These are phyloP conservation scores for Clunio marinus DNA, from an alignment of 2,888 invertebrate genomes.

Conservation along the genomic window DNA sequence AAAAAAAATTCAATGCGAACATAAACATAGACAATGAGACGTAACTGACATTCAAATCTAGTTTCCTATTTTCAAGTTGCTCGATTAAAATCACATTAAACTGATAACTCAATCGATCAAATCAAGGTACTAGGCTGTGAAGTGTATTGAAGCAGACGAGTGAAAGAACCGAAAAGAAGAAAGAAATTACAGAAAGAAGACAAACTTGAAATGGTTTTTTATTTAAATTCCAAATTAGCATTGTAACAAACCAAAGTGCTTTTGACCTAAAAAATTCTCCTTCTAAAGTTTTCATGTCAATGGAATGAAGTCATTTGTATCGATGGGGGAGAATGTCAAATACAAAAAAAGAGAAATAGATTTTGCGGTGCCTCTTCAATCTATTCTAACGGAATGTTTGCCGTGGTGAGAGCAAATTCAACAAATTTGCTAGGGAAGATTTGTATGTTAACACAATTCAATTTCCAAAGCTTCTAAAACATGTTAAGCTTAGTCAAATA, in stretches of 20 bases:
- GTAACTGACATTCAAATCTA: background rate
- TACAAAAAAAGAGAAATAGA: constrained; percentile 7
- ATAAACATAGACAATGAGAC: no score
- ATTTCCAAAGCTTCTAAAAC: no score
- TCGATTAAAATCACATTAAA: constrained; percentile 4
- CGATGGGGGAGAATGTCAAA: constrained; percentile 24
- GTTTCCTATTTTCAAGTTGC: background rate
- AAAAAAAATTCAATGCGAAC: no score
- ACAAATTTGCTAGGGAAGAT: background rate
- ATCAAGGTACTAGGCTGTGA: background rate
- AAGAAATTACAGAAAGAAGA: no score
- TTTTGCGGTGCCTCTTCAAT: no score
- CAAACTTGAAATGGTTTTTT: no score
- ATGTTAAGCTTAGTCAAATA: no score
- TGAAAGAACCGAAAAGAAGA: background rate
- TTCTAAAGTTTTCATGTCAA: background rate
- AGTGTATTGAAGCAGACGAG: background rate
- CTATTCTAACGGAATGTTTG: constrained; percentile 4
- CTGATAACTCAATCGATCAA: background rate
- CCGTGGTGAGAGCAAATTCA: background rate
- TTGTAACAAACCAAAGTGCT: constrained; percentile 22
- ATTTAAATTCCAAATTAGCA: constrained; percentile 32
- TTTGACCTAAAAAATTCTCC: constrained; percentile 30
- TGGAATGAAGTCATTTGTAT: background rate
- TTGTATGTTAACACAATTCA: no score